A percentile compares a stretch with the other conserved stretches of the same genome.
phyloP scores from a whole-genome alignment of 2,113 vertebrate species.

The Anolis sagrei region DNA sequence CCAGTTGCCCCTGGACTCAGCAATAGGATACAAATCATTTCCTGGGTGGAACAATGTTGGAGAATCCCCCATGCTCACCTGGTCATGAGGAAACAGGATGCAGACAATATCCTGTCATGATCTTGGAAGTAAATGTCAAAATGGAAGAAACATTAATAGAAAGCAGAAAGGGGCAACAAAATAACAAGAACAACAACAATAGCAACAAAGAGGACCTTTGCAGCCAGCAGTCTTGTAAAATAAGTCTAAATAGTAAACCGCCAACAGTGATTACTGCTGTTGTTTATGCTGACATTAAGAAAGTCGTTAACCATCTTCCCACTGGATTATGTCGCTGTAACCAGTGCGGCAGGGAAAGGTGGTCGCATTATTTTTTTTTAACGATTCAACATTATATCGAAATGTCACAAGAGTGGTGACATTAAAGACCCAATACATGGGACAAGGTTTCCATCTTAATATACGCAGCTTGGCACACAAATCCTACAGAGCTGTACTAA shows the following conservation, averaged over 20 bases:
- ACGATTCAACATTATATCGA: conserved; percentile 39
- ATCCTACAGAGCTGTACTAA: not conserved
- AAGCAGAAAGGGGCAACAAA: not conserved
- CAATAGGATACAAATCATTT: not conserved
- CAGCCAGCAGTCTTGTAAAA: conserved; percentile 23
- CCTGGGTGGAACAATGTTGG: not conserved
- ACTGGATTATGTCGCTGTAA: conserved; percentile 33
- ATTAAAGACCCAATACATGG: conserved; percentile 22
- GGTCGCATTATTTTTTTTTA: conserved; percentile 31
- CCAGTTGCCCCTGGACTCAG: no score
- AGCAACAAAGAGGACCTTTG: conserved; percentile 4
- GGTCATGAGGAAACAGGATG: not conserved
- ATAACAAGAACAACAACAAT: no score
- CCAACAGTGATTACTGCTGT: conserved; percentile 37
- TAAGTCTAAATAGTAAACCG: conserved; percentile 38
- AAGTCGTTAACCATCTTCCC: conserved; percentile 40
- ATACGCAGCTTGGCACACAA: conserved; percentile 12
- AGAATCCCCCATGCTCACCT: no score
- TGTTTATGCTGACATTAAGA: conserved; percentile 49
- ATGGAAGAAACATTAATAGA: not conserved
- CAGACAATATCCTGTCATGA: not conserved
- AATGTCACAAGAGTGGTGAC: conserved; percentile 38
- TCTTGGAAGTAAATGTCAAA: not conserved
- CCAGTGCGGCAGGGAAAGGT: conserved; percentile 27
- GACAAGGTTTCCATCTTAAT: conserved; percentile 59